phyloP scores from a whole-genome alignment of 2,888 invertebrate species.

The Dryomyza anilis region DNA sequence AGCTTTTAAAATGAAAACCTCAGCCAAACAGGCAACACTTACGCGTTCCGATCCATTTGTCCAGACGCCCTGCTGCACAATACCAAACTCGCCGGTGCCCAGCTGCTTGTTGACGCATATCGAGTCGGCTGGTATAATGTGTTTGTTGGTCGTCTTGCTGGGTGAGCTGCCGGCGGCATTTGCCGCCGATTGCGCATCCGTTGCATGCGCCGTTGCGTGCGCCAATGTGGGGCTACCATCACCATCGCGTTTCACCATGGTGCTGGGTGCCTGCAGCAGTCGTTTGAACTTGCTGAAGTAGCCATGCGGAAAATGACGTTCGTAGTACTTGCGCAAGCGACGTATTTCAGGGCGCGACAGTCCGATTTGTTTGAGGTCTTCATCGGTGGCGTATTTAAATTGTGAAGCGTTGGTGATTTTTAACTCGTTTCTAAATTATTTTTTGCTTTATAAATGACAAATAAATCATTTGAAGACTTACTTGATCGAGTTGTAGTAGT shows the following conservation, averaged over 20 bases:
- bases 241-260: slow-evolving; percentile 53
- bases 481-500: slow-evolving; percentile 83
- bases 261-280: slow-evolving; percentile 66
- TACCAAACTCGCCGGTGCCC: slow-evolving; percentile 97
- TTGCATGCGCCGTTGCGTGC: slow-evolving; percentile 27
- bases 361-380: slow-evolving; percentile 89
- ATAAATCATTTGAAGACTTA: slow-evolving; percentile 57
- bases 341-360: slow-evolving; percentile 95
- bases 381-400: slow-evolving; percentile 91
- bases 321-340: slow-evolving; percentile 89
- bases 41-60: slow-evolving; percentile 91
- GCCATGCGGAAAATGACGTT: slow-evolving; percentile 91
- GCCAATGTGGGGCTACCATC: slow-evolving; percentile 38
- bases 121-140: slow-evolving; percentile 87
- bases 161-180: slow-evolving; percentile 61
- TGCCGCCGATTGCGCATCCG: slow-evolving; percentile 34
- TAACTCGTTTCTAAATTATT: slow-evolving; percentile 73
- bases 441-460: not conserved
- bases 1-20: not conserved
- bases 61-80: slow-evolving; percentile 98
- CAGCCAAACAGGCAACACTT: slow-evolving; percentile 43
- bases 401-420: slow-evolving; percentile 88
- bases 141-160: slow-evolving; percentile 70
- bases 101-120: slow-evolving; percentile 93
- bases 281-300: slow-evolving; percentile 91